Base-by-base conservation (phyloP, 2,888 invertebrate species). In the Antheraea yamamai region DNA sequence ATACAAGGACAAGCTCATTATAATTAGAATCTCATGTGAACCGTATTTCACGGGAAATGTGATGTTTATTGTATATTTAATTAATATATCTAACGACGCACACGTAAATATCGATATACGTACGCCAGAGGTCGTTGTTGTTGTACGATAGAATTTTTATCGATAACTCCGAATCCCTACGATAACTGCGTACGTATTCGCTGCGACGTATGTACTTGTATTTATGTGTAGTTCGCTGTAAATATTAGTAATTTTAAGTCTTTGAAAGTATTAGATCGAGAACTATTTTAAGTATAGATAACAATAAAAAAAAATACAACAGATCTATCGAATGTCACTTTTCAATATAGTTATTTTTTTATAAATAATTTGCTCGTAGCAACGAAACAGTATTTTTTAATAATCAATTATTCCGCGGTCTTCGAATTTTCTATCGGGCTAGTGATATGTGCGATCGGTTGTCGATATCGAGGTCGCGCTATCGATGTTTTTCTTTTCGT, bases 351-450 rank as follows among this genome's bases (percentile, higher is more conserved):
- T 90, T 90, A 88, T 91, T 91, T 90, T 91, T 89, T 84, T 88
- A 47, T 10, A 12, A 87, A 87, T 89, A 77, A 89, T 92, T 93
- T 91, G 91, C 90, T 86, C 84, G 85, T 91, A 90, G 92, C 93
- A 93, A 91, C 93, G 94, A 94, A 93, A 81, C 92, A 92, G 91
- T 93, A 92, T 92, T 92, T 88, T 47, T 84, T 85, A 73, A 55
- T 51, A 52, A 52, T 70, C 71, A 70, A 72, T 58, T 72, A 71
- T 79, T 75, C 74, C 74, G 74, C 74, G 61, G 71, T 72, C 47
- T 74, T 75, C 72, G 61, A 71, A 72, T 73, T 72, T 72, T 51
- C 47, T 71, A 58, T 76, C 58, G 72, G 35, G 23, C 61, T 64
- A 39, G 35, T 70, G 39, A 39, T 39, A 39, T 23, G 70, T n/a